phyloP scores from a whole-genome alignment of 23 tunicate species.

The Ascidia mentula region DNA sequence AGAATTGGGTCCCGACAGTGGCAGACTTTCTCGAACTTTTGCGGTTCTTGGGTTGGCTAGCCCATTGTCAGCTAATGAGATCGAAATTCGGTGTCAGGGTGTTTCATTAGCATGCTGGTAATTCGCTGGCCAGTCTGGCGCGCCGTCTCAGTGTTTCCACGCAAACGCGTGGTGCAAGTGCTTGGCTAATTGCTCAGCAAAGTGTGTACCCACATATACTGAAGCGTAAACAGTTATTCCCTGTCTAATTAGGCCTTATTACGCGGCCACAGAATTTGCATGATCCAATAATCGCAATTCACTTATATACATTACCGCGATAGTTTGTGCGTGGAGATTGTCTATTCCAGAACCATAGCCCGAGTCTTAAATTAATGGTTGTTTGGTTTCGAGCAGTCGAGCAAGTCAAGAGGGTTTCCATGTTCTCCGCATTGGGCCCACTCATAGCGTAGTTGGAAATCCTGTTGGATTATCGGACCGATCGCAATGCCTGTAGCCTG shows the following conservation, averaged over 20 bases:
- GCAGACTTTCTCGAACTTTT: not conserved
- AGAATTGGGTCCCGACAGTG: not conserved
- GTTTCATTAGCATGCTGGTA: not conserved
- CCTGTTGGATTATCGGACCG: not conserved
- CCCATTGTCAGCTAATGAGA: not conserved
- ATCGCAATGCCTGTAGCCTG: not conserved
- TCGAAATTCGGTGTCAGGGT: not conserved
- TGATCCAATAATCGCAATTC: no score
- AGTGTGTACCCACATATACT: not conserved
- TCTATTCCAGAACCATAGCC: no score
- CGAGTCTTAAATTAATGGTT: not conserved
- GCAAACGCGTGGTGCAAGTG: not conserved
- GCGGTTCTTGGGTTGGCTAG: not conserved
- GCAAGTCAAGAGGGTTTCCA: not conserved
- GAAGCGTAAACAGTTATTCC: constrained; percentile 6
- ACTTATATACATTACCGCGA: no score
- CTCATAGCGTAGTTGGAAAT: not conserved
- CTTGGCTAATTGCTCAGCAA: not conserved
- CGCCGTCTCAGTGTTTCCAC: not conserved
- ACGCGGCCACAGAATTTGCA: no score
- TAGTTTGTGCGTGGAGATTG: no score
- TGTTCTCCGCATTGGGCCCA: constrained; percentile 8
- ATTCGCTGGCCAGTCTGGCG: not conserved
- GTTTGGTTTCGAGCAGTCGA: not conserved
- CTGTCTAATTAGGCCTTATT: no score